phyloP scores from a whole-genome alignment of 1,140 invertebrate species.

The Trinorchestia longiramus region DNA sequence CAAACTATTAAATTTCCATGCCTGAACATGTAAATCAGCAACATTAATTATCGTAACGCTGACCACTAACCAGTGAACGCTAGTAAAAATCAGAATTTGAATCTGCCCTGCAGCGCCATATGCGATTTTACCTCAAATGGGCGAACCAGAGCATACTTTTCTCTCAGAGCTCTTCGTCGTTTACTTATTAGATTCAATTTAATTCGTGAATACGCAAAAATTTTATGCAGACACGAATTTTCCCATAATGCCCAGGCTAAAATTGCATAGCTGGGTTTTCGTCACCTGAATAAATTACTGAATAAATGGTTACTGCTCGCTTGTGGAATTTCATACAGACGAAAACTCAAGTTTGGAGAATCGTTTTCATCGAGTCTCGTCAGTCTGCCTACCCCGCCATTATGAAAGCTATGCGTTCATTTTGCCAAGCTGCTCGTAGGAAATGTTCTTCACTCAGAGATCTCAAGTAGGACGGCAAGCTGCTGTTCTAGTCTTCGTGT shows the following conservation, averaged over 20 bases:
- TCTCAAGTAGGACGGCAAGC: neutral
- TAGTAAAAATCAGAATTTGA: no score
- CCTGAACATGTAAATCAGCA: no score
- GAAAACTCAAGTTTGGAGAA: neutral
- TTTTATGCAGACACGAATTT: no score
- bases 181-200: neutral
- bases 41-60: no score
- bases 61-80: no score
- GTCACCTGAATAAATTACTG: neutral
- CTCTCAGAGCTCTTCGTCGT: neutral
- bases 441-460: neutral
- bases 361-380: neutral
- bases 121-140: no score
- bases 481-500: neutral
- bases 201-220: neutral
- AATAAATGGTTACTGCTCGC: neutral
- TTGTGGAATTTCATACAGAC: neutral
- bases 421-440: neutral
- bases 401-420: neutral
- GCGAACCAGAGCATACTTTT: no score
- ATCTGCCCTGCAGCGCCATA: no score
- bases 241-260: neutral
- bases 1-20: no score
- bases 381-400: neutral
- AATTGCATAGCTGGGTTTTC: neutral